phyloP scores from a whole-genome alignment of 2,888 invertebrate species.

The Diogma glabrata region DNA sequence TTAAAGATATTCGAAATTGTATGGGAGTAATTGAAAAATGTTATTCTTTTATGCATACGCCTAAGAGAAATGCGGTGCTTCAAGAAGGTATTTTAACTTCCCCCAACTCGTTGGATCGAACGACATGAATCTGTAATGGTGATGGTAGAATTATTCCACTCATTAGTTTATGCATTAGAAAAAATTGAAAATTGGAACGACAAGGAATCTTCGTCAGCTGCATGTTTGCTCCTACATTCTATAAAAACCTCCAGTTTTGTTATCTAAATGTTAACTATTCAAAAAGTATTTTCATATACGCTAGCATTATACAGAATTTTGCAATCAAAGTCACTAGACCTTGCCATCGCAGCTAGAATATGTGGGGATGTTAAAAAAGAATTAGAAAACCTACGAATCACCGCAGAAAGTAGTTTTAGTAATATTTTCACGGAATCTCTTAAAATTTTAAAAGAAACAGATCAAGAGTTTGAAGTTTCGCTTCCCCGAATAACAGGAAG shows the following conservation, averaged over 20 bases:
- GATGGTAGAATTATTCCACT: not conserved
- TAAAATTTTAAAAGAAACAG: not conserved
- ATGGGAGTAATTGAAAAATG: not conserved
- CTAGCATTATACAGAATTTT: not conserved
- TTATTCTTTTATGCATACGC: conserved; percentile 1
- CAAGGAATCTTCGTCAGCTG: too few species aligned
- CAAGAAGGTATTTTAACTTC: not conserved
- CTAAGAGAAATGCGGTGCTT: not conserved
- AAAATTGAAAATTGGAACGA: too few species aligned
- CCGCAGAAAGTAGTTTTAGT: too few species aligned
- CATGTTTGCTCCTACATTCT: too few species aligned
- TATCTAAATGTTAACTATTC: too few species aligned
- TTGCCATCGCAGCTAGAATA: not conserved
- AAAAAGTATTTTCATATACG: not conserved
- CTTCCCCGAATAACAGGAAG: not conserved
- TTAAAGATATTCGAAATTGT: not conserved
- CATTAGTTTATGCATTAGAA: too few species aligned
- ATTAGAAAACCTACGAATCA: not conserved
- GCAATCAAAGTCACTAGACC: too few species aligned
- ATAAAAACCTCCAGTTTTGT: too few species aligned
- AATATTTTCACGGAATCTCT: not conserved
- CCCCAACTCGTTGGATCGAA: not conserved
- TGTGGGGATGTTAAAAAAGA: not conserved
- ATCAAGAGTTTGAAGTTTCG: too few species aligned
- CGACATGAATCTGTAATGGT: not conserved